Percentiles rank a stretch among this genome's conserved stretches.
Evolutionary conservation across 2,113 vertebrate genomes (phyloP).

Genomic region (Pyrgilauda ruficollis): DNA sequence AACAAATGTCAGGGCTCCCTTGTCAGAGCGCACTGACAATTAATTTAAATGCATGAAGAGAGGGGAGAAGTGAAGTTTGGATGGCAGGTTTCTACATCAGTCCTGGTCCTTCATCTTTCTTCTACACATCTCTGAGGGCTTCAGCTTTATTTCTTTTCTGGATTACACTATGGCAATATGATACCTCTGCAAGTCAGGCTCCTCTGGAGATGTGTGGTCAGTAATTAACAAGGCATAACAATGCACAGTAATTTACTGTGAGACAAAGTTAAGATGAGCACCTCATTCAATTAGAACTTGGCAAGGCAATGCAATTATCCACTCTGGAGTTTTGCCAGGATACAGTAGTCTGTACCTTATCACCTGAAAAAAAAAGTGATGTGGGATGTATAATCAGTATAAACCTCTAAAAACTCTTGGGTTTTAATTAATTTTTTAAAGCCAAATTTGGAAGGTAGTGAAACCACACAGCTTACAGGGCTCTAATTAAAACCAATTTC

Average conservation of each 20-base stretch:
- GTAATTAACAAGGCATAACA: conserved; percentile 35
- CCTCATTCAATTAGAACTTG: conserved; percentile 47
- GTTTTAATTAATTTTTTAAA: conserved; percentile 17
- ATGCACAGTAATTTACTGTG: background rate
- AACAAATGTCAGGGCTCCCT: background rate
- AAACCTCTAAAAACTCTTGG: background rate
- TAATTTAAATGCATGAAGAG: background rate
- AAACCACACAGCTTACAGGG: background rate
- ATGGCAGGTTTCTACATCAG: background rate
- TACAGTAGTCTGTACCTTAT: background rate
- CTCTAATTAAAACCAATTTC: background rate
- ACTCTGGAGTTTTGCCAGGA: conserved; percentile 19
- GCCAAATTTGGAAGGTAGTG: background rate
- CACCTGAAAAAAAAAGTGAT: background rate
- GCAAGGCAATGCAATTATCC: conserved; percentile 37
- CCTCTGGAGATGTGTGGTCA: background rate
- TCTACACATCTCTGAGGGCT: background rate
- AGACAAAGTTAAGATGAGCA: conserved; percentile 26
- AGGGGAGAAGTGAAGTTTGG: background rate
- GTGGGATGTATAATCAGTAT: background rate
- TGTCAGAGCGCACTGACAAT: background rate
- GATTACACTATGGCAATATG: background rate
- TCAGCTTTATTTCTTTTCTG: background rate
- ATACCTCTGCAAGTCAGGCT: background rate
- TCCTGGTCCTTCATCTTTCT: background rate